A percentile compares a stretch with the other conserved stretches of the same genome.
phyloP scores from a whole-genome alignment of 2,113 vertebrate species.

The Cettia cetti region DNA sequence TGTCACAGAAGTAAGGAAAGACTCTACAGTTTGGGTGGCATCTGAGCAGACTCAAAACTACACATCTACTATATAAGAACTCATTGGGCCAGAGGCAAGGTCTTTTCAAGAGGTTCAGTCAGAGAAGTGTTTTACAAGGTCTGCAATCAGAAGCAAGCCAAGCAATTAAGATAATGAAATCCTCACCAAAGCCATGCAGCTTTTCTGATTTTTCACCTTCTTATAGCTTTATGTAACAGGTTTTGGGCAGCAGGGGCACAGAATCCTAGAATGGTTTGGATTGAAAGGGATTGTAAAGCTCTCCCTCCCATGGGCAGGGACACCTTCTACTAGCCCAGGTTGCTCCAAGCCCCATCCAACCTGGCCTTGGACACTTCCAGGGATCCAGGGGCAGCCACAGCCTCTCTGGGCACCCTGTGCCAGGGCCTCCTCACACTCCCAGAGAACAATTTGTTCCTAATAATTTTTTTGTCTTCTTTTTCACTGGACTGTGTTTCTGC shows the following conservation, averaged over 20 bases:
- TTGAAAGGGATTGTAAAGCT: neutral
- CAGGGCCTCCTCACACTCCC: neutral
- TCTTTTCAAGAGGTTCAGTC: neutral
- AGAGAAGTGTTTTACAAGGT: neutral
- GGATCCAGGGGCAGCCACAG: neutral
- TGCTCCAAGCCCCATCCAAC: accelerated
- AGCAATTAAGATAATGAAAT: neutral
- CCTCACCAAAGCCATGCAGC: neutral
- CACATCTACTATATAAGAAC: neutral
- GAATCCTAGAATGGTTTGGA: neutral
- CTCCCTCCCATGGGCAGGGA: neutral
- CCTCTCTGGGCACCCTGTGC: neutral
- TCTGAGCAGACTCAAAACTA: neutral
- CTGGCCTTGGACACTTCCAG: neutral
- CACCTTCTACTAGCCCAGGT: accelerated
- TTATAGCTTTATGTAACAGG: neutral
- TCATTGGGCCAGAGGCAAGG: neutral
- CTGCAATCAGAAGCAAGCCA: neutral
- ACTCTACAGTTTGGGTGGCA: neutral
- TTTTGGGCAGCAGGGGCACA: neutral
- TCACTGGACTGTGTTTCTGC: neutral
- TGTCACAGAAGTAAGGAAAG: neutral
- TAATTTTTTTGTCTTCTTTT: neutral
- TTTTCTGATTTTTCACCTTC: neutral
- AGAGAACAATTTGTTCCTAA: neutral